Evolutionary conservation across 1,140 invertebrate species (phyloP), one percentile per base, ranked within the genome.

Genomic region (Anoplophora glabripennis): DNA sequence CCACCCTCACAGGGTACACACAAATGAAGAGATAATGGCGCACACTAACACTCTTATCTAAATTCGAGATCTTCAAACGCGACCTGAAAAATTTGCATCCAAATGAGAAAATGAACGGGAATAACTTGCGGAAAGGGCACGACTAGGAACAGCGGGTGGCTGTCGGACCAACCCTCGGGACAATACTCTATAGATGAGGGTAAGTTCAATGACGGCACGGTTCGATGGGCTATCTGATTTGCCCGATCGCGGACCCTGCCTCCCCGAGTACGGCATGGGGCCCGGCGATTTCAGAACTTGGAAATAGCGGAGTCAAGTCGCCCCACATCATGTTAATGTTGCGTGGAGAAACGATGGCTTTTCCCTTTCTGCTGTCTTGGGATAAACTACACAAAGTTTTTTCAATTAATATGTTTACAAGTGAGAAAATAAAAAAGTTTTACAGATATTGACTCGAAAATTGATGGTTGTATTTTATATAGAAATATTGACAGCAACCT

Each of bases 221-320:
- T 63, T 60, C 57, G 53, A 59, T 60, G 57, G 21, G 12, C 61
- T 35, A 63, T 60, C 57, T 53, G 61, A 63, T 63, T 63, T 54
- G 57, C 40, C 44, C 17, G 34, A 42, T 37, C 40, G 45, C 35
- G 41, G 38, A 7, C 46, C 35, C 10, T 35, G 48, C 17, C 38
- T 12, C 8, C 35, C n/a, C 48, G 34, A 35, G 48, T 53, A 15
- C 15, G 11, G 44, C 44, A 46, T n/a, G 11, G 17, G 36, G 18
- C 21, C 48, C 2, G 10, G 12, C 36, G 17, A 44, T 15, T 51
- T 15, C 21, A 28, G 34, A 51, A 37, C 17, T 14, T 14, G 18
- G n/a, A 33, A 33, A 41, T 15, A 17, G 2, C n/a, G 38, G 7
- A 38, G 34, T 36, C 45, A 35, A 44, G 35, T 42, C 46, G n/a